A percentile compares a stretch with the other conserved stretches of the same genome.
Conservation (phyloP, 2,888 invertebrate genomes). For the Hypomecis punctinalis region DNA sequence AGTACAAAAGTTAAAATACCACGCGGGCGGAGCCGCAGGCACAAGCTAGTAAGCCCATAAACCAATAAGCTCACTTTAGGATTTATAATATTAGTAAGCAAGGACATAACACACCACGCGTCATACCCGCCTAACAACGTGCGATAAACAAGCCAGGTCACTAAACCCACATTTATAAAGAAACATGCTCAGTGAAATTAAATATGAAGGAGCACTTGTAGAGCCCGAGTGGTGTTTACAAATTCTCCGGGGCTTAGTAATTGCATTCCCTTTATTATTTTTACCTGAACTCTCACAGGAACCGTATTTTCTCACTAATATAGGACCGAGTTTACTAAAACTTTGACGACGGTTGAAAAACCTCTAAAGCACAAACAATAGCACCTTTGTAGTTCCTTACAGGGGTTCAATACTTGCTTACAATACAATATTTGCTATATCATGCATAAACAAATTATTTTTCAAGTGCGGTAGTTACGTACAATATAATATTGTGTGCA, state of each 20-base stretch:
- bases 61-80: too few relatives aligned
- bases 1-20: too few relatives aligned
- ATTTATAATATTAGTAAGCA: too few relatives aligned
- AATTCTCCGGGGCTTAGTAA: slow-evolving; percentile 35
- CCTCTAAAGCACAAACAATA: slow-evolving; percentile 1
- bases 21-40: too few relatives aligned
- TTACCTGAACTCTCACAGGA: slow-evolving; percentile 26
- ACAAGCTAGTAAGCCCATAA: too few relatives aligned
- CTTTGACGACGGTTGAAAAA: slow-evolving; percentile 24
- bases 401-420: neutral
- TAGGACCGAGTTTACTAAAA: slow-evolving; percentile 24
- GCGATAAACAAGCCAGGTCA: slow-evolving; percentile 14
- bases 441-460: too few relatives aligned
- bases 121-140: neutral
- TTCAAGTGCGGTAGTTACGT: too few relatives aligned
- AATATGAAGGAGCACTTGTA: slow-evolving; percentile 37
- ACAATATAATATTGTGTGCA: too few relatives aligned
- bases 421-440: too few relatives aligned
- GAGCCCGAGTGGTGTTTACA: slow-evolving; percentile 39
- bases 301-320: slow-evolving; percentile 25
- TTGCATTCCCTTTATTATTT: slow-evolving; percentile 35
- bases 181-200: slow-evolving; percentile 33
- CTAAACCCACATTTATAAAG: slow-evolving; percentile 22
- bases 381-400: neutral
- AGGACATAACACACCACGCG: neutral